These are phyloP conservation scores for Grapholita molesta DNA, from an alignment of 1,140 invertebrate species.

Conservation along the genomic window DNA sequence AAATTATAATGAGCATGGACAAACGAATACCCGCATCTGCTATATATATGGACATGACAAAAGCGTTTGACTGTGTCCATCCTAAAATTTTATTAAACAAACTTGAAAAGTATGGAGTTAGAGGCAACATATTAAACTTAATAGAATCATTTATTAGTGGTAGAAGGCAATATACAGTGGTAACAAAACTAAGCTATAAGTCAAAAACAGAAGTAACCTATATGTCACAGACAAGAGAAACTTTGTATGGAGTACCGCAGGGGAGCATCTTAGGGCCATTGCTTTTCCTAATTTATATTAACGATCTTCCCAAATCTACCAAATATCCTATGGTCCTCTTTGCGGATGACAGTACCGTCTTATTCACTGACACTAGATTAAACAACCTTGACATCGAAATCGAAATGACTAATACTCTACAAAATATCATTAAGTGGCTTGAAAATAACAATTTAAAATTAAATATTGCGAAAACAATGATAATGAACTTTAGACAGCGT, in stretches of 20 bases:
- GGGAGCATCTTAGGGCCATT: neutral
- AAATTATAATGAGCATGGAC: neutral
- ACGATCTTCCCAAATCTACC: neutral
- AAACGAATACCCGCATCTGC: neutral
- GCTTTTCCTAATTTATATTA: neutral
- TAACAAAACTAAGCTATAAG: neutral
- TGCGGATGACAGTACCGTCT: neutral
- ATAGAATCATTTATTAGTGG: neutral
- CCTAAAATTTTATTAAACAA: neutral
- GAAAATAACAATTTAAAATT: neutral
- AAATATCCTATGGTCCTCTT: neutral
- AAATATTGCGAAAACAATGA: neutral
- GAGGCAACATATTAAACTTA: neutral
- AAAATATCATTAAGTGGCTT: neutral
- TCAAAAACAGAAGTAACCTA: neutral
- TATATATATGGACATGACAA: slow-evolving; percentile 11
- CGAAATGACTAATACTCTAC: neutral
- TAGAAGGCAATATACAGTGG: neutral
- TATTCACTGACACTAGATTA: neutral
- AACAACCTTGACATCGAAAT: neutral
- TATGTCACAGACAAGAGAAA: neutral
- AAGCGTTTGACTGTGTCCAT: slow-evolving; percentile 16
- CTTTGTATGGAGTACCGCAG: neutral
- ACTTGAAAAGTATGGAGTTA: slow-evolving; percentile 2
- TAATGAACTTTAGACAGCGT: neutral